Evolutionary conservation across 2,888 invertebrate species (phyloP), one percentile per base, ranked within the genome.

Genomic region (Aphodius sticticus): DNA sequence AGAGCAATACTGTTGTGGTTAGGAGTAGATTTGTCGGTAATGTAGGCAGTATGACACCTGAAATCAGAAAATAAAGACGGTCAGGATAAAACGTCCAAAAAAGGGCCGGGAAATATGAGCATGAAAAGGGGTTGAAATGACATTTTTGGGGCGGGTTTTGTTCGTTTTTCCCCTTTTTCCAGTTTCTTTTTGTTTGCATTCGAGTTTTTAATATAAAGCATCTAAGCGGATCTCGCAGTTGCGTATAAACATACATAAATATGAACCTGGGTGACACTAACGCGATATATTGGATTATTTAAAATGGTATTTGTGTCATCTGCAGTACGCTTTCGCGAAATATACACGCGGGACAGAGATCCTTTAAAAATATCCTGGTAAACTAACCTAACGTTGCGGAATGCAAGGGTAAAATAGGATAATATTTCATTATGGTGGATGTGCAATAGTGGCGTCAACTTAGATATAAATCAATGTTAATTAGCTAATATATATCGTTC

Each of bases 1-100:
- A 78, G 76, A 71, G 69, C 78, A 80, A 80, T 78, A 80, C 80
- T 78, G 80, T 70, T 12, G 78, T 78, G 76, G 76, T 37, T 74
- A 78, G 76, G 71, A 80, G 76, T n/a, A 78, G 78, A 76, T 75
- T 70, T 70, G 16, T 80, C 53, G 75, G 69, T 26, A 78, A 76
- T 35, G 36, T 69, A 69, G 76, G 69, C 36, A 76, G 76, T 12
- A 14, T 74, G 35, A 75, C 70, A 76, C 80, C 80, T 80, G 78
- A 72, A 80, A 79, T 72, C 69, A 77, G 72, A 70, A 78, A 76
- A 70, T n/a, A 74, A 35, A 53, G 53, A 53, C 26, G 12, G 7
- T 53, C 53, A 53, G 26, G 26, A 26, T 26, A 53, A 2, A 53
- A 53, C 53, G 12, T 9, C 1, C 7, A 53, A 53, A 53, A 53